phyloP scores from a whole-genome alignment of 2,797 vertebrate genomes.

The Gymnothorax javanicus region DNA sequence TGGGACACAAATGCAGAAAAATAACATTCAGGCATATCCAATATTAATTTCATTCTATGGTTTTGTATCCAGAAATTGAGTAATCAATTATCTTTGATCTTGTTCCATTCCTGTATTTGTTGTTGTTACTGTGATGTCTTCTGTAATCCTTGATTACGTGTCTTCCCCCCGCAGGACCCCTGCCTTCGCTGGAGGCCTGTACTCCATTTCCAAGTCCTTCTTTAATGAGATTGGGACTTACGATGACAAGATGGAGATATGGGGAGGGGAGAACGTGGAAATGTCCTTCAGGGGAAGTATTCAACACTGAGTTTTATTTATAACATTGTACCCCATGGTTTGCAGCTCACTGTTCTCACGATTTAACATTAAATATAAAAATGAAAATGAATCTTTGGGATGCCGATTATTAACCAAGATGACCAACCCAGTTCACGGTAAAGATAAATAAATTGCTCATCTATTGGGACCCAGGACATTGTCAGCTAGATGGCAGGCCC shows the following conservation, averaged over 20 bases:
- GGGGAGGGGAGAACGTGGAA: slow-evolving; percentile 88
- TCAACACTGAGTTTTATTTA: neutral
- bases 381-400: too few species aligned
- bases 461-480: too few species aligned
- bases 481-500: too few species aligned
- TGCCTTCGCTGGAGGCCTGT: slow-evolving; percentile 82
- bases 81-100: too few species aligned
- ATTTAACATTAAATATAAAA: neutral
- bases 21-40: too few species aligned
- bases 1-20: too few species aligned
- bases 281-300: slow-evolving; percentile 86
- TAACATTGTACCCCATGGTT: neutral
- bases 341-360: neutral
- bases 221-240: slow-evolving; percentile 85
- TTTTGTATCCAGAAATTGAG: too few species aligned
- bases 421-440: too few species aligned
- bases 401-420: too few species aligned
- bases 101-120: neutral
- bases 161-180: slow-evolving; percentile 69
- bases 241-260: slow-evolving; percentile 87
- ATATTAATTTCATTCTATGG: too few species aligned
- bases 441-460: too few species aligned
- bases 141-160: neutral
- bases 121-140: neutral
- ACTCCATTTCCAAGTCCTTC: slow-evolving; percentile 82